A percentile compares a stretch with the other conserved stretches of the same genome.
Conservation (phyloP, 2,888 invertebrate species). For the Blomia tropicalis region DNA sequence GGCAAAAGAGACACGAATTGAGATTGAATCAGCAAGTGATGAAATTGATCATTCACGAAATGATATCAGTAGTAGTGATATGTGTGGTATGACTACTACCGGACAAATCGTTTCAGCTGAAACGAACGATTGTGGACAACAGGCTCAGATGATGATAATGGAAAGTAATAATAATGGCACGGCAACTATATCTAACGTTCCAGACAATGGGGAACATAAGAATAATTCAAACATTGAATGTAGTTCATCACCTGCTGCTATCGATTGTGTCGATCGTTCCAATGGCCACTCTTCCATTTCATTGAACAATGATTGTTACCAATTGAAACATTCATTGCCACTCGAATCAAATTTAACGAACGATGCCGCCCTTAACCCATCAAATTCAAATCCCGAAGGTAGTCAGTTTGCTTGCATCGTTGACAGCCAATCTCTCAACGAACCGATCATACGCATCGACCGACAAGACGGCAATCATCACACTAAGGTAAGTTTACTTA, state of each 20-base stretch:
- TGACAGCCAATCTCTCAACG: neutral
- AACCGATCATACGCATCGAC: neutral
- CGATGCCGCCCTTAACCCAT: neutral
- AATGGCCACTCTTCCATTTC: neutral
- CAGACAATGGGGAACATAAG: neutral
- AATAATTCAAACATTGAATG: neutral
- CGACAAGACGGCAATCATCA: neutral
- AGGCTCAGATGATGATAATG: neutral
- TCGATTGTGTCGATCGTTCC: neutral
- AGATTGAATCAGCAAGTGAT: constrained; percentile 22
- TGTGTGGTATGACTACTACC: neutral
- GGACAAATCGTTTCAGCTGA: neutral
- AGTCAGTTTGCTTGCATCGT: neutral
- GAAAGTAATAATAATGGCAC: neutral
- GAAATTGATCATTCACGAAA: constrained; percentile 15
- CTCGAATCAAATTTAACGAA: neutral
- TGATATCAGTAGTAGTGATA: neutral
- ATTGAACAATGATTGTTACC: neutral
- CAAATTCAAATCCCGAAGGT: neutral
- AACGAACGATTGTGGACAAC: neutral
- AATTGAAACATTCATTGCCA: neutral
- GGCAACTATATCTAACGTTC: neutral
- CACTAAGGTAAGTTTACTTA: neutral
- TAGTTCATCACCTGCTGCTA: neutral
- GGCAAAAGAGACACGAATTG: constrained; percentile 2